Base-by-base conservation (phyloP, 2,113 vertebrate genomes). In the Brachypodius melanocephalos region DNA sequence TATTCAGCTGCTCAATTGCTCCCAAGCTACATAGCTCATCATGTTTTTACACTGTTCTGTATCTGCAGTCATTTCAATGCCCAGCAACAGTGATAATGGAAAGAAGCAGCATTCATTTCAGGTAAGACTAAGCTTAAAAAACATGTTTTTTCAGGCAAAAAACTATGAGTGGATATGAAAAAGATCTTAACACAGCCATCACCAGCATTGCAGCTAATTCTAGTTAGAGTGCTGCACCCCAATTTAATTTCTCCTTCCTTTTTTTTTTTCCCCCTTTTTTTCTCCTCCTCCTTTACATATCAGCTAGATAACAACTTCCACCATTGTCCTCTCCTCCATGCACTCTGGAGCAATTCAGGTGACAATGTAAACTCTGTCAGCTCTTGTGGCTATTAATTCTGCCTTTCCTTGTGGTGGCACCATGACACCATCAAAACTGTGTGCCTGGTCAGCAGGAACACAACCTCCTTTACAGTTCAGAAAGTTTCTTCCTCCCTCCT, bases 31-130 rank as follows among this genome's bases (percentile, higher is more conserved):
- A 67, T 19, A 57, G 83, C 90, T 91, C 91, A 77, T 57, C 61
- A 77, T 89, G 74, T 21, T 79, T 87, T 92, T 54, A 73, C 57
- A 75, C 73, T 84, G 45, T 75, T 95, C 78, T 69, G 51, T 76
- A 87, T 87, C 88, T 93, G 91, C 83, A 95, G 95, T 92, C 89
- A 86, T 91, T 93, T 96, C 92, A 79, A 82, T 81, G 89, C 80
- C 59, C 42, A 66, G 88, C 57, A 87, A 89, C 69, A 82, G 45
- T 43, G 36, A 80, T 83, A 92, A 63, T 80, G 55, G 86, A 80
- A 28, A 77, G 91, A 69, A 88, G 77, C 67, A 88, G 67, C 32
- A 69, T 65, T 94, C 93, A 74, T 66, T 94, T 78, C 67, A 88
- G 55, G 87, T 83, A 85, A 54, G 76, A 58, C 54, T 78, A 77